phyloP scores from a whole-genome alignment of 2,113 vertebrate genomes.

The Tyto alba region DNA sequence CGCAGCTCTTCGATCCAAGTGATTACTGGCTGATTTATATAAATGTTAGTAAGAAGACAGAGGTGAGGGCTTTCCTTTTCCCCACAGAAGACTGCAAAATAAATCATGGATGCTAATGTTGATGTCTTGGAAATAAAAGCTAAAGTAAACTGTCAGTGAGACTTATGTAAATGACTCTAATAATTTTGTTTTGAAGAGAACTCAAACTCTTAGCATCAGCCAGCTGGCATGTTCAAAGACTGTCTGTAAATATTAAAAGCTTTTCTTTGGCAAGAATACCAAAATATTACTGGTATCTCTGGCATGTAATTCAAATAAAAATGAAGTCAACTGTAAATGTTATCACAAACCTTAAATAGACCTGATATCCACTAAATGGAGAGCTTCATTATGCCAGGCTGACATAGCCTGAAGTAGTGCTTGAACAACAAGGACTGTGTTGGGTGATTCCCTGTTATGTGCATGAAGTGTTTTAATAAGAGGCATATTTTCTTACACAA shows the following conservation, averaged over 20 bases:
- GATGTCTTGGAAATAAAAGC: slow-evolving; percentile 32
- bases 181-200: slow-evolving; percentile 39
- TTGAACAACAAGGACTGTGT: background rate
- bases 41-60: slow-evolving; percentile 12
- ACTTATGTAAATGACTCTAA: slow-evolving; percentile 17
- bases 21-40: background rate
- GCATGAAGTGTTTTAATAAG: background rate
- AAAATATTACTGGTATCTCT: slow-evolving; percentile 44
- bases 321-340: slow-evolving; percentile 13
- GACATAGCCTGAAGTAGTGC: background rate
- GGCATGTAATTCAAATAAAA: slow-evolving; percentile 37
- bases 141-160: slow-evolving; percentile 48
- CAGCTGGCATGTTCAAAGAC: slow-evolving; percentile 25
- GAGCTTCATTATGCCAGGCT: background rate
- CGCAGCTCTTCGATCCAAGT: background rate
- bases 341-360: slow-evolving; percentile 31
- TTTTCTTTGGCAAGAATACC: slow-evolving; percentile 41
- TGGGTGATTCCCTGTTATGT: background rate
- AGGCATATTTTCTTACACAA: background rate
- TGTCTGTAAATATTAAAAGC: slow-evolving; percentile 43
- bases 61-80: slow-evolving; percentile 7
- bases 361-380: slow-evolving; percentile 6
- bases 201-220: slow-evolving; percentile 11
- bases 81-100: background rate
- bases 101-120: slow-evolving; percentile 34